Base-by-base conservation (phyloP, 2,113 vertebrate species). In the Candoia aspera region DNA sequence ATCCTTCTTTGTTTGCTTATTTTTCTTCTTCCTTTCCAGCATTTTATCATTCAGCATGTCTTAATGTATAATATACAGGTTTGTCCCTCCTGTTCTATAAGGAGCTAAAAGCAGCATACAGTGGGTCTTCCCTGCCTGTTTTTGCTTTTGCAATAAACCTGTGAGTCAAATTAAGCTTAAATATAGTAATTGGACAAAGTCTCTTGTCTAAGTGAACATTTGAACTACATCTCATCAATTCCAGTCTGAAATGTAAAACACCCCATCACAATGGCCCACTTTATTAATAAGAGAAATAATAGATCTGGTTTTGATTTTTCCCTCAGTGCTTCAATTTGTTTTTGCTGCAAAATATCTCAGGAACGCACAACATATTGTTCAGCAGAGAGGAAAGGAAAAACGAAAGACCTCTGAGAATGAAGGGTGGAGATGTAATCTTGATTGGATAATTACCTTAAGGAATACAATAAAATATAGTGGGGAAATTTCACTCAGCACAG, bases 401-500 rank as follows among this genome's bases (percentile, higher is more conserved):
- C 0, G 12, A 88, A 88, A 84, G n/a, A 88, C 53, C 57, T 33
- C 19, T 88, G 46, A 91, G 73, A 93, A 49, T 64, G 2, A 64
- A 49, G 92, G 68, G 46, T 89, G 58, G 57, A 89, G 58, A 89
- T 92, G 58, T 84, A 85, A 92, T 89, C 91, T 92, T 26, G 53
- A 64, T 92, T 92, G 87, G 87, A 54, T 88, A 93, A 91, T 91
- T 93, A 57, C 58, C 68, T 64, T 42, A 68, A 88, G 59, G 58
- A 88, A 88, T 84, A 87, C 68, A 88, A 62, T 64, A 58, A 87
- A 91, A 91, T 53, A 84, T 49, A 89, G 73, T 62, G 9, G 64
- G 84, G 87, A 89, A 55, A n/a, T 89, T 92, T 92, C 91, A 85
- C 87, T 92, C 91, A 85, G 46, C 87, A 85, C 57, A 89, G 83